Evolutionary conservation across 2,797 vertebrate species (phyloP).

Genomic region (Loriculus beryllinus): DNA sequence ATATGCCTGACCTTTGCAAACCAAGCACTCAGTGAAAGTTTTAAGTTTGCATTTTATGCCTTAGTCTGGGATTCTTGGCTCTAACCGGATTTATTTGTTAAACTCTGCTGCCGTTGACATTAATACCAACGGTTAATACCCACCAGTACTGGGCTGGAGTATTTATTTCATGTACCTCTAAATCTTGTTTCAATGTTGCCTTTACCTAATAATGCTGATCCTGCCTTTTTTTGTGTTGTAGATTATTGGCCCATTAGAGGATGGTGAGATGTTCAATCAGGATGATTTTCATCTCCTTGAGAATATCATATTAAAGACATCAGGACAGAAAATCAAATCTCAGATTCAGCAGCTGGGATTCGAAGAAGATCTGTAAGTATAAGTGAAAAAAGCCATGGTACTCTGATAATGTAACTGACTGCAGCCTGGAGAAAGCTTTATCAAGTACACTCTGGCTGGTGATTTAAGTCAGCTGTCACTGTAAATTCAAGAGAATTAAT

Average conservation of each 20-base stretch:
- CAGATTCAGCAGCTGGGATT: conserved; percentile 90
- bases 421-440: not conserved
- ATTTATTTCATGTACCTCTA: not conserved
- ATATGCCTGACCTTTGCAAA: not conserved
- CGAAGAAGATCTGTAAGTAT: conserved; percentile 90
- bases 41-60: not conserved
- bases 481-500: not conserved
- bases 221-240: conserved; percentile 48
- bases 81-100: not conserved
- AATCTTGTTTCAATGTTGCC: not conserved
- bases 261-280: conserved; percentile 93
- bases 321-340: conserved; percentile 92
- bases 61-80: not conserved
- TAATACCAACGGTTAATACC: not conserved
- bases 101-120: not conserved
- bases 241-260: conserved; percentile 92
- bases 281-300: conserved; percentile 96
- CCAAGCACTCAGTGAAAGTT: not conserved
- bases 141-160: not conserved
- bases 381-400: not conserved
- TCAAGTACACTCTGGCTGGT: not conserved
- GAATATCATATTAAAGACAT: conserved; percentile 94
- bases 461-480: not conserved
- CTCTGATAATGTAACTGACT: not conserved
- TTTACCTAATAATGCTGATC: not conserved